Evolutionary conservation across 2,113 vertebrate species (phyloP), one percentile per base, ranked within the genome.

Genomic region (Ornithorhynchus anatinus): DNA sequence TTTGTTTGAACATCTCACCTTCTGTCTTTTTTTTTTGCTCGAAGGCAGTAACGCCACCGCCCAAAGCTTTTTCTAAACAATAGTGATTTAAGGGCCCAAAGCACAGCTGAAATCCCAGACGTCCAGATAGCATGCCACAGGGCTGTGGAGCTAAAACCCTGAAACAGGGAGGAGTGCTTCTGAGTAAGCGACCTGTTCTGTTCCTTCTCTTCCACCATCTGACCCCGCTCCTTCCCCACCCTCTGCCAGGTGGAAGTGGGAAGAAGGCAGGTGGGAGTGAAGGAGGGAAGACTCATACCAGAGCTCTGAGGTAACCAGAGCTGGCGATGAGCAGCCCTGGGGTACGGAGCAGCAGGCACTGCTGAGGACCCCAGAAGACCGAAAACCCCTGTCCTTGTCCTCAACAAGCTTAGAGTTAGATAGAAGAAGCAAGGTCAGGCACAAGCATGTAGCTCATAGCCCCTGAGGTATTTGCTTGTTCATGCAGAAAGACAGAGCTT

Each of bases 91-190:
- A 52, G 47, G 25, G 51, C 59, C 57, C 25, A 27, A 35, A 76
- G 67, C 61, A 67, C 75, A 79, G 81, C 77, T 72, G 85, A 48
- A 62, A 29, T 58, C 44, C 33, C 40, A 80, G 20, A 25, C 75
- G 85, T 77, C 82, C 78, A 79, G 75, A 44, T 42, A 67, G 78
- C 44, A 63, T 53, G 71, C 77, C 75, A 63, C 53, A 79, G 43
- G 76, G 33, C 69, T 72, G 59, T 44, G 44, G 56, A 15, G 0
- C 47, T 8, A 23, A 37, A 47, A 69, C 75, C 72, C 58, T n/a
- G n/a, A n/a, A n/a, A n/a, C n/a, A n/a, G n/a, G n/a, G n/a, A n/a
- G n/a, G n/a, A n/a, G n/a, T n/a, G n/a, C n/a, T n/a, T n/a, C n/a
- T n/a, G n/a, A n/a, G n/a, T n/a, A n/a, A n/a, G n/a, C n/a, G n/a